Base-by-base conservation (phyloP, 2,888 invertebrate species). In the Agrochola litura region DNA sequence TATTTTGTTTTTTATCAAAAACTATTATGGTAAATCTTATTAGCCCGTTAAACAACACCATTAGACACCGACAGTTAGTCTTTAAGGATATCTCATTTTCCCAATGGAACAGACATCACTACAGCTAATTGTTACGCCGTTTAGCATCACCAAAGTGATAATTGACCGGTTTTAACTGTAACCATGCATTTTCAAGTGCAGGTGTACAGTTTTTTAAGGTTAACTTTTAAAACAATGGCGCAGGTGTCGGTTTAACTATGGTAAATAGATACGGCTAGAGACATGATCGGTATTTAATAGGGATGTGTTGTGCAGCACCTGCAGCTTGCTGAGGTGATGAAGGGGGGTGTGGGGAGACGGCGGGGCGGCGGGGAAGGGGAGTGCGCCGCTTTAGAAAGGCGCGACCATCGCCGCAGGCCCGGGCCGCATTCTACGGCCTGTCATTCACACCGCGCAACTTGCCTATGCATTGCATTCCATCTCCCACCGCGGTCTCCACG, bases 391-490 rank as follows among this genome's bases (percentile, higher is more conserved):
- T 96, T 96, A 96, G 96, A 96, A 96, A 96, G 96, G 96, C 96
- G 96, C 96, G 96, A 96, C 96, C 95, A 96, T 96, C 94, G 96
- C 96, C 96, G 93, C 95, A 93, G 96, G 96, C 96, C 93, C 93
- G 95, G 93, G 95, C 96, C 96, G 96, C 96, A 96, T 96, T 96
- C 96, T 96, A 96, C 95, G 95, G 96, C 95, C 95, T 96, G 96
- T 96, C 96, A 96, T 96, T 96, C 96, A 96, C 96, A 96, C 95
- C 96, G 96, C 94, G 94, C 96, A 95, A 96, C 95, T 96, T 95
- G 96, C 95, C 96, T 96, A 96, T 95, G 96, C 95, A 95, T 94
- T 96, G 96, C 96, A 96, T 96, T 96, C 96, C 95, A 95, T 95
- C 95, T 95, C 95, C 95, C 94, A 92, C 92, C 93, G 93, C 93